Evolutionary conservation across 2,113 vertebrate genomes (phyloP).

Genomic region (Macquaria ambigua): DNA sequence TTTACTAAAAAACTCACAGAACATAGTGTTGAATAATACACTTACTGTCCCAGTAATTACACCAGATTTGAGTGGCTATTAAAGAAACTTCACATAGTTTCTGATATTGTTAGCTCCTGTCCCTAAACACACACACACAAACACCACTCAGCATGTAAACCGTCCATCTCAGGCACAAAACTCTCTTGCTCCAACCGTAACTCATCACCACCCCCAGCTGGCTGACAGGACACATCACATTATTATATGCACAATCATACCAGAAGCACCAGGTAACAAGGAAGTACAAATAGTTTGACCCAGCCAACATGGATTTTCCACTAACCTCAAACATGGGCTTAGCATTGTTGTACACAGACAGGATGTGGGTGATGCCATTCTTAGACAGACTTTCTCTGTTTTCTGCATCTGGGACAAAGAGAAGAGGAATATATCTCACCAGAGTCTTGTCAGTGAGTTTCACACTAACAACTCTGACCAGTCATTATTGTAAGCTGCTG

Average conservation of each 20-base stretch:
- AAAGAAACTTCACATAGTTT: not conserved
- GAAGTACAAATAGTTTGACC: constrained; percentile 23
- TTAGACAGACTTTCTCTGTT: constrained; percentile 85
- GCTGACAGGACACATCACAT: constrained; percentile 59
- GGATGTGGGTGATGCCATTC: constrained; percentile 90
- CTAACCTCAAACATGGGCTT: constrained; percentile 88
- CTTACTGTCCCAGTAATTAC: not conserved
- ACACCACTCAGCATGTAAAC: not conserved
- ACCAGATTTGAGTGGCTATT: not conserved
- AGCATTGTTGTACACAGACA: constrained; percentile 89
- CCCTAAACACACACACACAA: not conserved
- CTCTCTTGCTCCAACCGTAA: constrained; percentile 24
- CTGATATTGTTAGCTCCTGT: not conserved
- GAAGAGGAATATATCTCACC: not conserved
- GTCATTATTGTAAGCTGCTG: not conserved
- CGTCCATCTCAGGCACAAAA: not conserved
- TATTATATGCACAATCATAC: not conserved
- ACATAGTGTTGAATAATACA: not conserved
- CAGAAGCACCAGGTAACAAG: constrained; percentile 4
- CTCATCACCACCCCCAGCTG: constrained; percentile 76
- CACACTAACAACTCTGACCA: not conserved
- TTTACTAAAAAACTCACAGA: not conserved
- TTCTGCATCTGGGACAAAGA: constrained; percentile 86
- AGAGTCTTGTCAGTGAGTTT: not conserved
- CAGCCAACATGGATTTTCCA: constrained; percentile 13